phyloP scores from a whole-genome alignment of 2,888 invertebrate genomes.

The Pseudeuparius sepicola region DNA sequence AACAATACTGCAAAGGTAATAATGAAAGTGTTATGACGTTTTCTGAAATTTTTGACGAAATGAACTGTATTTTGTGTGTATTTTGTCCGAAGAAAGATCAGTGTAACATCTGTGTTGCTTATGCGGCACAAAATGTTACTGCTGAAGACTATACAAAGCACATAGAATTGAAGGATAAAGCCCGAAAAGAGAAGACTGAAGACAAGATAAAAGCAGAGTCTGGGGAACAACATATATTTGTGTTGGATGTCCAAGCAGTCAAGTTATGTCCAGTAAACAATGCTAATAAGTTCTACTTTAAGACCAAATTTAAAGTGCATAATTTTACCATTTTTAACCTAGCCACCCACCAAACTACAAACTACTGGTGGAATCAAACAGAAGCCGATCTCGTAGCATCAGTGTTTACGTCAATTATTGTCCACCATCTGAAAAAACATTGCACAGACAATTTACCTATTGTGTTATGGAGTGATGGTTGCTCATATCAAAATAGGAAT shows the following conservation, averaged over 20 bases:
- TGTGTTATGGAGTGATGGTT: too few species aligned
- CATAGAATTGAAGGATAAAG: not conserved
- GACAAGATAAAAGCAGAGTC: not conserved
- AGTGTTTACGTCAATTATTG: conserved; percentile 3
- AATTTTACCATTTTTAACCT: conserved; percentile 15
- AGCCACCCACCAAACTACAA: conserved; percentile 13
- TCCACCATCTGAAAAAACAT: not conserved
- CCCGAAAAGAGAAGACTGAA: not conserved
- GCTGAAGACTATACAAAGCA: conserved; percentile 5
- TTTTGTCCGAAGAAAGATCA: conserved; percentile 17
- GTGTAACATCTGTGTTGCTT: conserved; percentile 16
- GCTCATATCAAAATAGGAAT: conserved; percentile 15
- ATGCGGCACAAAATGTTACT: conserved; percentile 14
- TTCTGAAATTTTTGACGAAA: conserved; percentile 15
- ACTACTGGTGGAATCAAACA: conserved; percentile 16
- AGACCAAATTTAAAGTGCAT: conserved; percentile 14
- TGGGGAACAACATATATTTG: conserved; percentile 11
- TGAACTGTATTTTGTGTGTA: conserved; percentile 11
- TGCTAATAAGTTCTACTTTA: conserved; percentile 19
- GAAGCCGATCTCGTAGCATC: not conserved
- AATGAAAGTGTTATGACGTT: conserved; percentile 11
- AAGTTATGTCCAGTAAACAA: conserved; percentile 11
- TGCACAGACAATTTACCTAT: conserved; percentile 5
- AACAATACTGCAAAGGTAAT: too few species aligned
- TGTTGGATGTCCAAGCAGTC: conserved; percentile 18